These are phyloP conservation scores for Volucella inanis DNA, from an alignment of 2,888 invertebrate species.

Conservation along the genomic window DNA sequence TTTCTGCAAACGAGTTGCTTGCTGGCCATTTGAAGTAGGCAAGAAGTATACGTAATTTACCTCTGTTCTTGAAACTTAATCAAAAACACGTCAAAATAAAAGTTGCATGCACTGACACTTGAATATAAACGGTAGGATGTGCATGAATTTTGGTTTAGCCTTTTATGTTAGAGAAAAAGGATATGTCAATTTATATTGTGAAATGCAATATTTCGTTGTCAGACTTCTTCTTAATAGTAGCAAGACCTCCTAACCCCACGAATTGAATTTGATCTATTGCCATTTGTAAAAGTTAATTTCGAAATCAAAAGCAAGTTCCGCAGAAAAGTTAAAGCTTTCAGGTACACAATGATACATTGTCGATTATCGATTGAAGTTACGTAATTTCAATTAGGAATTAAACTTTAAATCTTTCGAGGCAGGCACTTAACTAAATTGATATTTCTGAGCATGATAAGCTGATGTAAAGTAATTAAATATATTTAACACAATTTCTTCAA, in stretches of 20 bases:
- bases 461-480: no score
- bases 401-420: no score
- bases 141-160: neutral
- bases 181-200: slow-evolving; percentile 7
- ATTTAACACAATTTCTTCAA: no score
- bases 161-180: neutral
- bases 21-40: slow-evolving; percentile 17
- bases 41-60: neutral
- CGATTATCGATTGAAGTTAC: neutral
- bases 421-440: no score
- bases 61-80: slow-evolving; percentile 36
- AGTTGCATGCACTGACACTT: slow-evolving; percentile 28
- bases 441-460: no score
- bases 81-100: slow-evolving; percentile 56
- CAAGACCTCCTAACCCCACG: no score
- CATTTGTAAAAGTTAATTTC: neutral
- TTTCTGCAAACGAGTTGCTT: slow-evolving; percentile 20
- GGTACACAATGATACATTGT: neutral
- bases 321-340: neutral
- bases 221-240: neutral
- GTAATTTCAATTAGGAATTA: no score
- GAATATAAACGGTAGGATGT: slow-evolving; percentile 3
- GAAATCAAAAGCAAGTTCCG: slow-evolving; percentile 3
- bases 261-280: neutral
- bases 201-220: slow-evolving; percentile 13